Percentiles rank a stretch among this genome's conserved stretches.
Conservation (phyloP, 2,113 vertebrate species). For the Ceyx margarethae region DNA sequence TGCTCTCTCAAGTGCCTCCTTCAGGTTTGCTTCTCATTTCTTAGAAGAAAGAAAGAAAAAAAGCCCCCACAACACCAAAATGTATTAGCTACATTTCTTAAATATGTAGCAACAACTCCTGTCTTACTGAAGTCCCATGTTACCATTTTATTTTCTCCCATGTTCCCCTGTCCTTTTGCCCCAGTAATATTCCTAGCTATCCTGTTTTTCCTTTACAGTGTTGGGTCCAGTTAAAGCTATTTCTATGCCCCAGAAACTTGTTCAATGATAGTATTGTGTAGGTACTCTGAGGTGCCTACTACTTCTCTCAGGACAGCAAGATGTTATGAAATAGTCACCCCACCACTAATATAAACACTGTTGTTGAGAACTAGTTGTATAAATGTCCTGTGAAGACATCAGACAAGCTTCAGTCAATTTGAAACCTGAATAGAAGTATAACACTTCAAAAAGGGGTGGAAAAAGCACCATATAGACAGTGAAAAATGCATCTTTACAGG, state of each 20-base stretch:
- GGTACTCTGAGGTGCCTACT: neutral
- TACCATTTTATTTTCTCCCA: neutral
- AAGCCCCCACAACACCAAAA: neutral
- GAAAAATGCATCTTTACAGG: neutral
- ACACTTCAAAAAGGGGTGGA: neutral
- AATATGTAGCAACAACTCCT: neutral
- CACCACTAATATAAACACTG: neutral
- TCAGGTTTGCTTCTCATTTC: neutral
- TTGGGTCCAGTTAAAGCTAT: neutral
- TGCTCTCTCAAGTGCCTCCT: neutral
- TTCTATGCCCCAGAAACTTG: neutral
- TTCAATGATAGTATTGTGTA: neutral
- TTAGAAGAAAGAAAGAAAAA: neutral
- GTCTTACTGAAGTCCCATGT: neutral
- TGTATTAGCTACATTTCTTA: neutral
- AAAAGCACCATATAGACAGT: neutral
- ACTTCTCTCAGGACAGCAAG: neutral
- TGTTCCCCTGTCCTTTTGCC: neutral
- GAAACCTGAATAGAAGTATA: neutral
- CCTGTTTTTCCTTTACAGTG: neutral
- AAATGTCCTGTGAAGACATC: neutral
- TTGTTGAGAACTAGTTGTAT: neutral
- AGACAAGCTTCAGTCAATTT: neutral
- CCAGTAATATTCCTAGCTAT: neutral
- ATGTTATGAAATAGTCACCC: neutral